Evolutionary conservation across 2,888 invertebrate species (phyloP), one percentile per base, ranked within the genome.

Genomic region (Cerceris rybyensis): DNA sequence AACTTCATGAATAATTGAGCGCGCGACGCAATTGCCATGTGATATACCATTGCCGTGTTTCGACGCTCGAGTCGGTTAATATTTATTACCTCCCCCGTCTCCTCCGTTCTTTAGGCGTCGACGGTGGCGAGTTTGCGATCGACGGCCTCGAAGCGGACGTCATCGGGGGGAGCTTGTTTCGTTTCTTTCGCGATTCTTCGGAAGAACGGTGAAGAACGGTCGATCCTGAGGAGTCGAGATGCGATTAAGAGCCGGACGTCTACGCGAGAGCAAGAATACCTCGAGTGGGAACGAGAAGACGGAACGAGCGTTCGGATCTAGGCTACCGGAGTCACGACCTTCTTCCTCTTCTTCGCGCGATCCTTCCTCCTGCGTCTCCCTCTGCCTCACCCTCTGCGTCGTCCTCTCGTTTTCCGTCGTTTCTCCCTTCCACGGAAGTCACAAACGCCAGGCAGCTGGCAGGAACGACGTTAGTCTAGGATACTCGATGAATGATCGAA

Each of bases 261-360:
- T 77, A 80, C 82, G 81, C 80, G 78, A 81, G 82, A 78, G 81
- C 81, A 80, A 77, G 84, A 81, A 85, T 80, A 83, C 76, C 71
- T 78, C 79, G 70, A 60, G 84, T 85, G 85, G 81, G 83, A 88
- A 83, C 81, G 83, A 86, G 85, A 85, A 82, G 84, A 80, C 28
- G 2, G 28, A 28, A 28, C 28, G 78, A 75, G 73, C 80, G 80
- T 79, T 86, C 84, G 81, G 90, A 91, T 91, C 89, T 91, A 91
- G 91, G 91, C 90, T 91, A 91, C 88, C 89, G 89, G 90, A 91
- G 91, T 91, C 91, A 91, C 91, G 91, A 91, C 89, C 79, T 81
- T 86, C 81, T 85, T 86, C 86, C 76, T 84, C 84, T 80, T 80
- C 81, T 78, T 80, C 78, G 68, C 76, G 61, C 78, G 79, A 73